phyloP scores from a whole-genome alignment of 2,888 invertebrate genomes.

The Argyresthia goedartella region DNA sequence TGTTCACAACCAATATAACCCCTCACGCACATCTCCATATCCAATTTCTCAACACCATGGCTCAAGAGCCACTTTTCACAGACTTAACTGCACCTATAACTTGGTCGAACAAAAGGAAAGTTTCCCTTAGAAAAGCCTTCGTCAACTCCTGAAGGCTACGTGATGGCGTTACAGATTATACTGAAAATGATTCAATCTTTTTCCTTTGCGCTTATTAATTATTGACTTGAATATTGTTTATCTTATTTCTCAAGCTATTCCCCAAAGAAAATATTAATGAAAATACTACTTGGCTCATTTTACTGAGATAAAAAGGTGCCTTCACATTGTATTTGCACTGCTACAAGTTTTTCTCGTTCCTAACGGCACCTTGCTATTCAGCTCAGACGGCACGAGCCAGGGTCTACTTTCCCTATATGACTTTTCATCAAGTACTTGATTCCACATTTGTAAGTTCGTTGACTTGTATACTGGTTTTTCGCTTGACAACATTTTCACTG shows the following conservation, averaged over 20 bases:
- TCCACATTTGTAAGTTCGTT: too few species aligned
- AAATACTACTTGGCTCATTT: too few species aligned
- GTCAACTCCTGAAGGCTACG: slow-evolving; percentile 59
- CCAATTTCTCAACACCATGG: neutral
- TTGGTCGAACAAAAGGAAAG: slow-evolving; percentile 24
- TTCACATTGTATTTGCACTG: too few species aligned
- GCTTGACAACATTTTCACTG: too few species aligned
- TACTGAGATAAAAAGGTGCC: too few species aligned
- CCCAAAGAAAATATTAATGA: neutral
- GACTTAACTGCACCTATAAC: neutral
- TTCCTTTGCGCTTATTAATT: neutral
- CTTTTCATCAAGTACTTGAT: too few species aligned
- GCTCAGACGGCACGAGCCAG: too few species aligned
- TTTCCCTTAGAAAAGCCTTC: slow-evolving; percentile 60
- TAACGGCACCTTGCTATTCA: too few species aligned
- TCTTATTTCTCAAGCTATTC: neutral
- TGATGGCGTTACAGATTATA: slow-evolving; percentile 41
- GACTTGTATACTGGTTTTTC: too few species aligned
- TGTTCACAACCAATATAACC: neutral
- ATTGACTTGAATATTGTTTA: neutral
- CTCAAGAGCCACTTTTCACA: neutral
- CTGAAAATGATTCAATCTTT: slow-evolving; percentile 4
- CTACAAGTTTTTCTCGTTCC: too few species aligned
- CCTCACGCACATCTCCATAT: neutral
- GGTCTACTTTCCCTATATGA: too few species aligned